Evolutionary conservation across 1,140 invertebrate genomes (phyloP).

Genomic region (Atopsyche davidsoni): DNA sequence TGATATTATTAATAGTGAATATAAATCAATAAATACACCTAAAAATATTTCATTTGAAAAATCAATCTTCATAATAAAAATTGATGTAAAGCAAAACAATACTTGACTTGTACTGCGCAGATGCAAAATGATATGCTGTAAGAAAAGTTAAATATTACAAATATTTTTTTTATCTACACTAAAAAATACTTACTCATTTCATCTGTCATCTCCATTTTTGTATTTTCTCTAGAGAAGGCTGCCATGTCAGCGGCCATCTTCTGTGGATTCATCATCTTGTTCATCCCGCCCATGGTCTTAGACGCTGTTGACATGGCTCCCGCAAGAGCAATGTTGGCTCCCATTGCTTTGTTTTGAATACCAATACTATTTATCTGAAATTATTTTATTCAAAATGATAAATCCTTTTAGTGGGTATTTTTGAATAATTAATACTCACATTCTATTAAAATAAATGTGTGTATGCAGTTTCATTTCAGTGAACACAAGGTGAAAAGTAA

Average conservation of each 20-base stretch:
- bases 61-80: no score
- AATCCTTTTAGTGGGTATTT: no score
- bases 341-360: conserved; percentile 82
- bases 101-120: no score
- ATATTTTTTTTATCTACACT: no score
- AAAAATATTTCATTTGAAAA: no score
- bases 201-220: conserved; percentile 90
- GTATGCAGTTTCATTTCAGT: not conserved
- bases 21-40: no score
- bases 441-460: not conserved
- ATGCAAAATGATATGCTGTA: no score
- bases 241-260: conserved; percentile 74
- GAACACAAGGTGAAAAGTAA: not conserved
- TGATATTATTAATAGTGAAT: no score
- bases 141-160: not conserved
- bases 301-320: conserved; percentile 80
- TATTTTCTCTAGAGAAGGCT: conserved; percentile 74
- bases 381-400: conserved; percentile 18
- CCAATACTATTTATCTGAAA: conserved; percentile 70
- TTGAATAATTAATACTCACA: no score
- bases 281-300: conserved; percentile 83
- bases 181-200: conserved; percentile 75
- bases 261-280: conserved; percentile 80
- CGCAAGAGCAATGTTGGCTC: conserved; percentile 78
- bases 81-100: no score